phyloP scores from a whole-genome alignment of 2,797 vertebrate species.

The Bradypodion ventrale region DNA sequence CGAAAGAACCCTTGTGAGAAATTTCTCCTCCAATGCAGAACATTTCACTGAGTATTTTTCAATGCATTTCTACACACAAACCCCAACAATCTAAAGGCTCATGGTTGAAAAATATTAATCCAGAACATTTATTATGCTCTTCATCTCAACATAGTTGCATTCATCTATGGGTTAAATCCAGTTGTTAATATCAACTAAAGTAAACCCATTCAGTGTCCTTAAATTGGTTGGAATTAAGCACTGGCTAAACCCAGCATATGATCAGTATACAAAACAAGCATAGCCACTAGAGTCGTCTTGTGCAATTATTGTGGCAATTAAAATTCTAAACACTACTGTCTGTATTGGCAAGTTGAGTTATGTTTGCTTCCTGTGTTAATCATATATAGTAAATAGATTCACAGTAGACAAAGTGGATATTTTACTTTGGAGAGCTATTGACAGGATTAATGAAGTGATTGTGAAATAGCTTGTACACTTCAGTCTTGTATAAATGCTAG shows the following conservation, averaged over 20 bases:
- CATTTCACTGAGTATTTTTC: neutral
- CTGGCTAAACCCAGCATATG: neutral
- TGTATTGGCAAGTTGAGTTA: neutral
- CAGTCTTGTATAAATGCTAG: neutral
- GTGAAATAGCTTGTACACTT: neutral
- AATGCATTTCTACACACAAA: neutral
- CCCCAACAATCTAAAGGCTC: neutral
- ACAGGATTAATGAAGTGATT: neutral
- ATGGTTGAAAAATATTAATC: neutral
- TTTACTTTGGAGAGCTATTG: neutral
- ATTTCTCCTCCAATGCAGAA: too few relatives aligned
- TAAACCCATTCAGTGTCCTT: too few relatives aligned
- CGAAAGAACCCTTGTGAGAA: neutral
- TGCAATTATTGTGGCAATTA: neutral
- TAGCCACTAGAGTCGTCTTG: neutral
- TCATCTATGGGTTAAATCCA: neutral
- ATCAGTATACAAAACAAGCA: neutral
- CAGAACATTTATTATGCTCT: neutral
- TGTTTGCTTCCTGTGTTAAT: neutral
- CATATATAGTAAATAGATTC: neutral
- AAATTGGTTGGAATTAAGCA: too few relatives aligned
- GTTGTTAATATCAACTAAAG: too few relatives aligned
- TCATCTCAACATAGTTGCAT: neutral
- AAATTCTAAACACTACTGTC: neutral
- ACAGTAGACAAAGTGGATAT: neutral